Base-by-base conservation (phyloP, 2,797 vertebrate species). In the Cynodonichthys magdalenae region DNA sequence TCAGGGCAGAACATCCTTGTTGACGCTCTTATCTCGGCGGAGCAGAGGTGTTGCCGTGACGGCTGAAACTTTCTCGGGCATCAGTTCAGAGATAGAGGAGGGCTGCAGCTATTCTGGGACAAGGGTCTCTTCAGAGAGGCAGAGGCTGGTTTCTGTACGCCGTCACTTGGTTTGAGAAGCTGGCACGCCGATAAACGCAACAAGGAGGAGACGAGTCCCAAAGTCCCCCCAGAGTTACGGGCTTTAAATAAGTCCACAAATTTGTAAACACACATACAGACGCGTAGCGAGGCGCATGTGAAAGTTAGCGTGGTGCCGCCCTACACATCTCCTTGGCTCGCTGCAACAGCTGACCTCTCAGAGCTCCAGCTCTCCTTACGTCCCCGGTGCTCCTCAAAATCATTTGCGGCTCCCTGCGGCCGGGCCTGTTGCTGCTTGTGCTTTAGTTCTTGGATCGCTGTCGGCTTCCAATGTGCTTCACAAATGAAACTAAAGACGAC, bases 101-200 rank as follows among this genome's bases (percentile, higher is more conserved):
- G 91, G 90, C 84, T 87, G 28, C 71, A 74, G 87, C 92, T 95
- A 94, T 95, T 95, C 89, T 91, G 85, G 88, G 93, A 87, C 64
- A 52, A 85, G 85, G 82, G 86, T 79, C 89, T 85, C 89, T 92
- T 93, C 87, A 87, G 82, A 83, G 85, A 88, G 83, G 77, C 82
- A 80, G 84, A 84, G 88, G 83, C 92, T 92, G 92, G 71, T 90
- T 92, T 90, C 84, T 92, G 92, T 93, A 89, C 87, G 66, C 59
- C 89, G 87, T 90, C 91, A 93, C 90, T 91, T 80, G 82, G 77
- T 84, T 83, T 79, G 79, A 83, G 91, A 86, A 79, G 78, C 71
- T 76, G 85, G 85, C 76, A 84, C 87, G 85, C 84, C 86, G 91
- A 93, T 92, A 92, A 92, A 90, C 24, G 24, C 24, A 24, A 89